These are phyloP conservation scores for Glandiceps talaboti DNA, from an alignment of 53 echinoderm and acorn worm genomes.

Conservation along the genomic window DNA sequence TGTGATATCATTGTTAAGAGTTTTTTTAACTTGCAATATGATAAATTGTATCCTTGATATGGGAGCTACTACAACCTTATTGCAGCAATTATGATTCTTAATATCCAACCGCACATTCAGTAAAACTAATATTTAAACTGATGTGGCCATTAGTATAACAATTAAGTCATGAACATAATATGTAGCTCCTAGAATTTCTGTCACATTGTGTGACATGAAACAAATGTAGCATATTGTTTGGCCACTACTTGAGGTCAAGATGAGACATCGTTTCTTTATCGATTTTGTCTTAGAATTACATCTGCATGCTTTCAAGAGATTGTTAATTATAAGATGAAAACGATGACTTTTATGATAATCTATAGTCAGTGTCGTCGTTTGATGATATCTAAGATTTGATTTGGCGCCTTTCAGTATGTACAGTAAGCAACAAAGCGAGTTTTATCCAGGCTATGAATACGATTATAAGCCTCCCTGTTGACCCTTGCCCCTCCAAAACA, in stretches of 20 bases:
- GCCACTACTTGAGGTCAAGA: neutral
- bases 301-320: neutral
- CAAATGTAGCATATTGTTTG: no score
- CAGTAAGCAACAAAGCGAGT: neutral
- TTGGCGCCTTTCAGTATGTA: neutral
- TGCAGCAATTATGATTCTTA: no score
- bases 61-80: no score
- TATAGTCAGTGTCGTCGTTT: neutral
- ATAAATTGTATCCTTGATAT: no score
- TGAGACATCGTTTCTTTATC: neutral
- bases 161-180: no score
- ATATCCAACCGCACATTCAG: no score
- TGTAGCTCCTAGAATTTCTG: no score
- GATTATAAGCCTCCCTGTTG: neutral
- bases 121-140: no score
- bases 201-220: no score
- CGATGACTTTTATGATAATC: neutral
- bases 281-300: neutral
- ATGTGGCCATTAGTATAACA: no score
- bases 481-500: neutral
- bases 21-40: no score
- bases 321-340: neutral
- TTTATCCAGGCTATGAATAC: neutral
- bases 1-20: no score
- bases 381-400: neutral